Conservation (phyloP, 2,797 vertebrate genomes). For the Neosilurus mollespiculum region DNA sequence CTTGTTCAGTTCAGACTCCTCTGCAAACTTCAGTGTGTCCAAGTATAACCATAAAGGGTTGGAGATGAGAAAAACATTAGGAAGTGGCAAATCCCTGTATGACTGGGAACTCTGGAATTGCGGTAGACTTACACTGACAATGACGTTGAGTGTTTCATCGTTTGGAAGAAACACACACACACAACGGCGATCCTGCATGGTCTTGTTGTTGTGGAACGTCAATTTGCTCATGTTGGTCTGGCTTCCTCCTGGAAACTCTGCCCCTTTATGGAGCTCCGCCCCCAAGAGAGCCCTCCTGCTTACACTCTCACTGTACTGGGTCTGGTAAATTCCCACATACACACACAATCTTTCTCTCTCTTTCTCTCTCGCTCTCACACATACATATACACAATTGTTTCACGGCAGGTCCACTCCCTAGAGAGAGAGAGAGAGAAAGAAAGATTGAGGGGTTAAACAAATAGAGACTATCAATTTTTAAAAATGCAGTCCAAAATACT, state of each 20-base stretch:
- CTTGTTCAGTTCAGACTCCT: not conserved
- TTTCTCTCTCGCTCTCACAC: not conserved
- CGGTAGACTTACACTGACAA: conserved; percentile 86
- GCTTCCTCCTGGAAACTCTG: conserved; percentile 62
- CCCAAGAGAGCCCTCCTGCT: conserved; percentile 50
- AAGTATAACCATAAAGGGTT: not conserved
- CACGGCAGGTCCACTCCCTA: conserved; percentile 4
- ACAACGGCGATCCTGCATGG: conserved; percentile 98
- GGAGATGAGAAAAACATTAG: not conserved
- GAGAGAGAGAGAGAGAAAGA: conserved; percentile 15
- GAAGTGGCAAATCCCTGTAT: conserved; percentile 16
- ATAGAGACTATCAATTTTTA: not conserved
- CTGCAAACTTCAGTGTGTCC: not conserved
- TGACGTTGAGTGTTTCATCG: conserved; percentile 93
- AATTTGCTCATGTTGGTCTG: conserved; percentile 93
- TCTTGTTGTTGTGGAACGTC: conserved; percentile 95
- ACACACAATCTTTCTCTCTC: not conserved
- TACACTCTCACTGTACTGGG: conserved; percentile 23
- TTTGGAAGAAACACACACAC: conserved; percentile 98
- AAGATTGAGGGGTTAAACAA: conserved; percentile 1
- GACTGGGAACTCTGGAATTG: conserved; percentile 8
- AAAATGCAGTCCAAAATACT: not conserved
- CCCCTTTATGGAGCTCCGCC: conserved; percentile 63
- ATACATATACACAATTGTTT: conserved; percentile 2
- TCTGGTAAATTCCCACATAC: conserved; percentile 36